Evolutionary conservation across 2,113 vertebrate genomes (phyloP).

Genomic region (Gnathonemus longibarbis): DNA sequence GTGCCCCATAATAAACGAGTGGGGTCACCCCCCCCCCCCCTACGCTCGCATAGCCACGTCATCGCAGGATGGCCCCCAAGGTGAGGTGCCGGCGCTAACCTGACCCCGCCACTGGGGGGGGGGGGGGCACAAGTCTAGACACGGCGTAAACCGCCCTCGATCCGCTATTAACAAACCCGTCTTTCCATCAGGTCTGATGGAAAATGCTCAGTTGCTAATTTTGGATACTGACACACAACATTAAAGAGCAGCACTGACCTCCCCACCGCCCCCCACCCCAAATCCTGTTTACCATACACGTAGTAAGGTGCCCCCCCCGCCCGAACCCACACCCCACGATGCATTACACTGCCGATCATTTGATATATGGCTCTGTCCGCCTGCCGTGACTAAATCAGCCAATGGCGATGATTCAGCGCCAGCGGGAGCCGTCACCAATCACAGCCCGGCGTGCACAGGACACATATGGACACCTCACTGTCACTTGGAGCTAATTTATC

Average conservation of each 20-base stretch:
- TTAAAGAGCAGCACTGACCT: slow-evolving; percentile 21
- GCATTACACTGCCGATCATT: slow-evolving; percentile 48
- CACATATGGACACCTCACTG: slow-evolving; percentile 59
- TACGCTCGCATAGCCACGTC: background rate
- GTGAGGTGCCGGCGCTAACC: background rate
- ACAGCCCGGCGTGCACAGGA: slow-evolving; percentile 51
- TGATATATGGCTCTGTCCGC: slow-evolving; percentile 57
- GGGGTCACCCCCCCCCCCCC: background rate
- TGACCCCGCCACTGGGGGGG: background rate
- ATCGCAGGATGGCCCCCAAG: background rate
- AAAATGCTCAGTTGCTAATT: slow-evolving; percentile 45
- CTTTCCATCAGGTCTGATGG: slow-evolving; percentile 10
- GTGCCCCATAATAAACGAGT: background rate
- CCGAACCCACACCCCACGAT: slow-evolving; percentile 45
- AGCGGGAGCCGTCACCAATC: slow-evolving; percentile 64
- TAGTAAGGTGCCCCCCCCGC: no score
- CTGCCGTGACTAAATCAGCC: slow-evolving; percentile 53
- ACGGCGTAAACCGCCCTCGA: background rate
- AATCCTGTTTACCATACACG: no score
- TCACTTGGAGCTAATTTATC: slow-evolving; percentile 64
- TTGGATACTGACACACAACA: slow-evolving; percentile 46
- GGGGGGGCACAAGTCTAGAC: no score
- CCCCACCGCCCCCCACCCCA: slow-evolving; percentile 8
- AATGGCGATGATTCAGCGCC: slow-evolving; percentile 63
- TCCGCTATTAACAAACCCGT: background rate